Base-by-base conservation (phyloP, 2,797 vertebrate species). In the Tarsius wallacei region DNA sequence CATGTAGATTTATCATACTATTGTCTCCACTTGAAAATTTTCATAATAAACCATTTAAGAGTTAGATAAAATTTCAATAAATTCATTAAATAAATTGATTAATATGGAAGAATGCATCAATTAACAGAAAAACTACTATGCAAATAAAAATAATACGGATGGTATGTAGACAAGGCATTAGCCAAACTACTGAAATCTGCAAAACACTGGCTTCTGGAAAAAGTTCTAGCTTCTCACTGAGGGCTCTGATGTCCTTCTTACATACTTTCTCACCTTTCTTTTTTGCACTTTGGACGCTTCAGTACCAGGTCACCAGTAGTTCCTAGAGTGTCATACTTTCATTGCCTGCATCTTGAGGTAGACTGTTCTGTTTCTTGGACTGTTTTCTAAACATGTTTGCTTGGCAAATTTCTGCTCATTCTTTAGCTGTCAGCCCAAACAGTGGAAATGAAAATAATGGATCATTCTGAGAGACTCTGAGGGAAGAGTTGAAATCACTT, bases 71-170 rank as follows among this genome's bases (percentile, higher is more conserved):
- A n/a, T 24, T 24, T 47, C 53, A 90, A 49, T 76, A 42, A 42
- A 42, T 42, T 42, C 42, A 13, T 89, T 76, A 86, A 96, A 28
- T 59, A 59, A 87, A 36, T 53, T 5, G 68, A 53, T 90, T 77
- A 59, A 73, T 59, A 51, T 87, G 36, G 71, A 91, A 87, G 87
- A 85, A 53, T 73, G 93, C 63, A 33, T 90, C 16, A 59, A 33
- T 33, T 70, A 61, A 63, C 24, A 53, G 31, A 83, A 70, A 94
- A 90, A 47, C 28, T 28, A 57, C 36, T 51, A 91, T 90, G 14
- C 74, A 94, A 82, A 80, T 71, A 81, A 84, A 17, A 94, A 82
- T 36, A 87, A 53, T 28, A 74, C 28, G 53, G 7, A 12, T 66
- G 28, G 7, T 59, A 16, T 16, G 0, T 71, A 7, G n/a, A 51